These are phyloP conservation scores for Labroides dimidiatus DNA, from an alignment of 2,797 vertebrate genomes.

Conservation along the genomic window DNA sequence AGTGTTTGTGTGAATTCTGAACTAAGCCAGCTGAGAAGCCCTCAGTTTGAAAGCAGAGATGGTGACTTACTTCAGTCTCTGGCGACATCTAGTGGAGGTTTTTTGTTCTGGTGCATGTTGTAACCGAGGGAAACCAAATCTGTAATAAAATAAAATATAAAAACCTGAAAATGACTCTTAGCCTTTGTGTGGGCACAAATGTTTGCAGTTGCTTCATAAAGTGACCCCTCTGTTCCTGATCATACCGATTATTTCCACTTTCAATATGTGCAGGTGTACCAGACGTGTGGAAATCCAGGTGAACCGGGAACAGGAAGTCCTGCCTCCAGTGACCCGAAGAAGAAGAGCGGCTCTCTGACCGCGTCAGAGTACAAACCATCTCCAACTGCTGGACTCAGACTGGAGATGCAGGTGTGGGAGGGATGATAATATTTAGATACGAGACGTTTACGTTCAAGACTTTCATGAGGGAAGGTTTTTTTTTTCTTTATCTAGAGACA, in stretches of 20 bases:
- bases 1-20: too few relatives aligned
- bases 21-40: too few relatives aligned
- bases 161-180: too few relatives aligned
- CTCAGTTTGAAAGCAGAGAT: not conserved
- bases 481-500: too few relatives aligned
- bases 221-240: not conserved
- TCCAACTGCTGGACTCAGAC: constrained; percentile 70
- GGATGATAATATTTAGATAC: not conserved
- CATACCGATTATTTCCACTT: not conserved
- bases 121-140: too few relatives aligned
- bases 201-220: not conserved
- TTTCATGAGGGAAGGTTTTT: too few relatives aligned
- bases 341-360: constrained; percentile 77
- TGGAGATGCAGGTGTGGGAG: constrained; percentile 89
- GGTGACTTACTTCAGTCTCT: not conserved
- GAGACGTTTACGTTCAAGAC: too few relatives aligned
- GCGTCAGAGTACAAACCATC: constrained; percentile 81
- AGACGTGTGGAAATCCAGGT: constrained; percentile 89
- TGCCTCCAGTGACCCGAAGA: constrained; percentile 80
- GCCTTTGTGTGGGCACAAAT: too few relatives aligned
- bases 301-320: constrained; percentile 84
- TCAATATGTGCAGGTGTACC: constrained; percentile 84
- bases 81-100: constrained; percentile 60
- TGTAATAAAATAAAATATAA: too few relatives aligned
- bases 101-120: too few relatives aligned